phyloP scores from a whole-genome alignment of 2,797 vertebrate species.

The Percopsis omiscomaycus region DNA sequence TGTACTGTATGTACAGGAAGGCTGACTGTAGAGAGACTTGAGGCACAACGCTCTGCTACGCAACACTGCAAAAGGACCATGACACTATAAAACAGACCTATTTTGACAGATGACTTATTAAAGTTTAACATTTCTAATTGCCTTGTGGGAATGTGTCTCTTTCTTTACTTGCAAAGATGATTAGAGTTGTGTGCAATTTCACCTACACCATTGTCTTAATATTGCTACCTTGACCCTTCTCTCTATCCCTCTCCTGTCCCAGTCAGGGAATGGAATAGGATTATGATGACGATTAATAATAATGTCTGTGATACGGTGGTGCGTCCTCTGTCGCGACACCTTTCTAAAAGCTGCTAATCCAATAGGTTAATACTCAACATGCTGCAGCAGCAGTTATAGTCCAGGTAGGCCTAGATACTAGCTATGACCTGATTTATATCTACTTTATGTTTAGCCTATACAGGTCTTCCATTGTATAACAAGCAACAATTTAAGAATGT shows the following conservation, averaged over 20 bases:
- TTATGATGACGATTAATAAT: constrained; percentile 64
- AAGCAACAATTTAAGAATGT: too few species aligned
- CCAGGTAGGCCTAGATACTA: constrained; percentile 1
- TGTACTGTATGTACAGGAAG: constrained; percentile 33
- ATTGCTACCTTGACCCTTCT: constrained; percentile 11
- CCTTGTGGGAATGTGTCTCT: constrained; percentile 46
- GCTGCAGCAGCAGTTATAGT: constrained; percentile 68
- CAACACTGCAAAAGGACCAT: constrained; percentile 33
- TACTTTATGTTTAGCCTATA: too few species aligned
- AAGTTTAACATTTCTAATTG: constrained; percentile 59
- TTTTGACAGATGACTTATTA: constrained; percentile 51
- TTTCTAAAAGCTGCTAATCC: constrained; percentile 72
- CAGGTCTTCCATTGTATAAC: too few species aligned
- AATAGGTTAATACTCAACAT: constrained; percentile 69
- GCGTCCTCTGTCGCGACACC: constrained; percentile 72
- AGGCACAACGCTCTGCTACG: constrained; percentile 50
- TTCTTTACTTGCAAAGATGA: constrained; percentile 9
- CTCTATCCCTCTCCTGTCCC: constrained; percentile 17
- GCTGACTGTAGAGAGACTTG: constrained; percentile 49
- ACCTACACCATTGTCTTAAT: too few species aligned
- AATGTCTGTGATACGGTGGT: constrained; percentile 66
- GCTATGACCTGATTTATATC: too few species aligned
- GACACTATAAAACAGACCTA: constrained; percentile 25
- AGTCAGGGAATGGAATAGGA: constrained; percentile 54
- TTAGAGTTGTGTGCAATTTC: neutral